A percentile compares a stretch with the other conserved stretches of the same genome.
These are phyloP conservation scores for Etheostoma perlongum DNA, from an alignment of 2,797 vertebrate species.

Conservation along the genomic window DNA sequence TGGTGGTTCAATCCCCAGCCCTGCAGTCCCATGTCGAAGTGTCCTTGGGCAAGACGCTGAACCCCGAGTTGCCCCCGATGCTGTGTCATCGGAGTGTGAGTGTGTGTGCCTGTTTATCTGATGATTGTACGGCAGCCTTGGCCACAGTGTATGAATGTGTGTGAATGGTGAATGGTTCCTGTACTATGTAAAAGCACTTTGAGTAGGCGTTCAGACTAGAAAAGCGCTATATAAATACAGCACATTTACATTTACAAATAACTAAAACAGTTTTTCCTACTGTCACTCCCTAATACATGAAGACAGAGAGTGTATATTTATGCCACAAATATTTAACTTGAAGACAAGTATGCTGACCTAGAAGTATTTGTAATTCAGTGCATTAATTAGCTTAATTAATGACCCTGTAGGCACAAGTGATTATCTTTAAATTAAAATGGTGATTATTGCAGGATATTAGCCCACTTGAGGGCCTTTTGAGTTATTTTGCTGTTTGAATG, in stretches of 20 bases:
- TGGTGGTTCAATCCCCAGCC: no score
- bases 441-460: conserved; percentile 54
- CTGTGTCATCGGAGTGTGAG: no score
- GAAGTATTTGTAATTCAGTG: conserved; percentile 51
- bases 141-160: no score
- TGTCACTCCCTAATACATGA: conserved; percentile 12
- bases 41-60: no score
- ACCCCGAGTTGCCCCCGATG: no score
- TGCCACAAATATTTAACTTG: conserved; percentile 18
- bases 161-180: no score
- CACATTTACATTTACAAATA: not conserved
- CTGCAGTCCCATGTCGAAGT: no score
- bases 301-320: conserved; percentile 40
- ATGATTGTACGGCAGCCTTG: no score
- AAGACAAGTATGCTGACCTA: conserved; percentile 47
- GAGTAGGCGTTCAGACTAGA: no score
- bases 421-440: conserved; percentile 56
- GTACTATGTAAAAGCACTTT: no score
- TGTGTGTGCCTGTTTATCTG: no score
- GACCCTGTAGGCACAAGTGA: conserved; percentile 48
- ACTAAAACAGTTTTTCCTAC: conserved; percentile 6
- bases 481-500: conserved; percentile 15
- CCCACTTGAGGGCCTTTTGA: conserved; percentile 29
- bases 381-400: conserved; percentile 66
- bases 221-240: no score